Percentiles rank a stretch among this genome's conserved stretches.
These are phyloP conservation scores for Gracilinanus agilis DNA, from an alignment of 2,113 vertebrate species.

Conservation along the genomic window DNA sequence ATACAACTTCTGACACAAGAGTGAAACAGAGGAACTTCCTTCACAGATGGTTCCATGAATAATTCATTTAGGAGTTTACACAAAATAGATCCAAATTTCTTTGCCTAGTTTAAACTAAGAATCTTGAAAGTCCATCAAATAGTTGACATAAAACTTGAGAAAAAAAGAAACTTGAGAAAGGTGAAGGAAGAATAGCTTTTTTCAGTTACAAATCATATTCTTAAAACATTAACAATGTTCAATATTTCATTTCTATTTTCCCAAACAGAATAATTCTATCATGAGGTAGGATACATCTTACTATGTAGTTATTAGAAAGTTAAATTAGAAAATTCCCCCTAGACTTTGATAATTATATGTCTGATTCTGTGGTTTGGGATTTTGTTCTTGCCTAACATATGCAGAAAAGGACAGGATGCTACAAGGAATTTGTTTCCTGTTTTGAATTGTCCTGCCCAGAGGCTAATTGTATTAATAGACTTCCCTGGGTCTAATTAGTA, in stretches of 20 bases:
- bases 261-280: not conserved
- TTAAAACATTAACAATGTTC: not conserved
- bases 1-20: not conserved
- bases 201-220: not conserved
- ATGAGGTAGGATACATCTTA: not conserved
- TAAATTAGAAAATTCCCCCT: not conserved
- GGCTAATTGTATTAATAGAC: constrained; percentile 73
- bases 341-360: constrained; percentile 15
- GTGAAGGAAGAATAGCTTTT: not conserved
- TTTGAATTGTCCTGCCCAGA: constrained; percentile 56
- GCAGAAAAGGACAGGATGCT: constrained; percentile 9
- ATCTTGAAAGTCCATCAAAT: not conserved
- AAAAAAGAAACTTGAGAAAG: not conserved
- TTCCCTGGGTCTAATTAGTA: constrained; percentile 72
- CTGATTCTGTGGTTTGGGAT: constrained; percentile 16
- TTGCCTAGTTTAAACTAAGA: not conserved
- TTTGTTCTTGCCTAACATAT: constrained; percentile 16
- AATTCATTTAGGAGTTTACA: not conserved
- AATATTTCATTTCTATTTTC: constrained; percentile 17
- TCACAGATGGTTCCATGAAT: not conserved
- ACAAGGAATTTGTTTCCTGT: constrained; percentile 72
- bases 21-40: not conserved
- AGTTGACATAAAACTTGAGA: not conserved
- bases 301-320: constrained; percentile 17
- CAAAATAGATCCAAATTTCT: not conserved